Percentiles rank a stretch among this genome's conserved stretches.
phyloP scores from a whole-genome alignment of 2,797 vertebrate genomes.

The Tenualosa thibaudeaui region DNA sequence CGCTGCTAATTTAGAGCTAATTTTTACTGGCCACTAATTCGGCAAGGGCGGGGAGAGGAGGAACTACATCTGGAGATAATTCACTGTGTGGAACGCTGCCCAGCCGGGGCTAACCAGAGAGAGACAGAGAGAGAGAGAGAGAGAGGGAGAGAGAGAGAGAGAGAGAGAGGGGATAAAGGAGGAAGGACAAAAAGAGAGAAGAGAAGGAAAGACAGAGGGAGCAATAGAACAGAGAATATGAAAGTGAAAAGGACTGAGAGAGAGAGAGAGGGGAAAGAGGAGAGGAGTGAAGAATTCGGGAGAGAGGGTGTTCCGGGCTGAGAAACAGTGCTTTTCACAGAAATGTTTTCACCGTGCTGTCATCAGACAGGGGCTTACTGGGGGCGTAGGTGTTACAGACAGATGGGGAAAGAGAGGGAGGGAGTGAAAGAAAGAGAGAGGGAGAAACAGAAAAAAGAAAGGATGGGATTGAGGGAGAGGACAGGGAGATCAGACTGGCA shows the following conservation, averaged over 20 bases:
- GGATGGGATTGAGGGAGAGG: constrained; percentile 6
- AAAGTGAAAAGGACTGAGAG: not conserved
- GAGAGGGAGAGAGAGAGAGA: constrained; percentile 48
- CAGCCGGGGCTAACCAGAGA: constrained; percentile 63
- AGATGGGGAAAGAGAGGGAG: not conserved
- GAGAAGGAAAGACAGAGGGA: constrained; percentile 26
- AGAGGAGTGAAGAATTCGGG: constrained; percentile 63
- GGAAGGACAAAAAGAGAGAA: not conserved
- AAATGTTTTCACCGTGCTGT: constrained; percentile 73
- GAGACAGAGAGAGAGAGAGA: constrained; percentile 44
- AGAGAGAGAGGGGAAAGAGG: constrained; percentile 41
- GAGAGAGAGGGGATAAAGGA: not conserved
- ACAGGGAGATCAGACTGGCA: constrained; percentile 25
- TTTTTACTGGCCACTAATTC: constrained; percentile 82
- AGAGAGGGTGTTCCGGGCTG: constrained; percentile 65
- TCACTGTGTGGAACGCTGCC: constrained; percentile 71
- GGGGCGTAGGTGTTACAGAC: constrained; percentile 61
- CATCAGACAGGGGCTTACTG: constrained; percentile 58
- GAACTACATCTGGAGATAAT: constrained; percentile 83
- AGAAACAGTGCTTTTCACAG: constrained; percentile 63
- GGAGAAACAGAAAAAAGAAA: not conserved
- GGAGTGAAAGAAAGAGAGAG: constrained; percentile 8
- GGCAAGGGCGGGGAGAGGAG: constrained; percentile 64
- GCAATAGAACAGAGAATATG: not conserved
- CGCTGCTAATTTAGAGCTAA: constrained; percentile 77